Evolutionary conservation across 92 coral and sea anemone species (phyloP).

Genomic region (Epizoanthus scotinus): DNA sequence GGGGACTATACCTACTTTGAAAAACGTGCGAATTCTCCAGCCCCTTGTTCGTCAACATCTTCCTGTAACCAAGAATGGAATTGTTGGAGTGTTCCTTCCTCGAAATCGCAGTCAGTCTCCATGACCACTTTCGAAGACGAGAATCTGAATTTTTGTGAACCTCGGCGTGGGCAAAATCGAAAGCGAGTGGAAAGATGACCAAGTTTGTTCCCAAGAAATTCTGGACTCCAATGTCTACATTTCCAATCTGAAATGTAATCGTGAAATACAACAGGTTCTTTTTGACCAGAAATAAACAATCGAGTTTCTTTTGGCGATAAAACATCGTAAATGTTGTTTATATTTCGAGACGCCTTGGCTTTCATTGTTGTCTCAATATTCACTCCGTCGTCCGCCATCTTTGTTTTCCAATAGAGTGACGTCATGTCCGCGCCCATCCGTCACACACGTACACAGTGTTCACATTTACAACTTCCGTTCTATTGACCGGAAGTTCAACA

Average conservation of each 20-base stretch:
- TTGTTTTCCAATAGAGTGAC: conserved; percentile 19
- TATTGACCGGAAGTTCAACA: conserved; percentile 15
- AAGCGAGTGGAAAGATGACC: conserved; percentile 71
- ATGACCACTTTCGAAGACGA: conserved; percentile 55
- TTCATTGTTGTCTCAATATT: too few relatives aligned
- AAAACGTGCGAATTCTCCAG: conserved; percentile 73
- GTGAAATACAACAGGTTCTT: conserved; percentile 67
- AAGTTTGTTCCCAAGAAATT: conserved; percentile 68
- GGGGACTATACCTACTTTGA: conserved; percentile 52
- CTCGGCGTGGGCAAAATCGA: conserved; percentile 68
- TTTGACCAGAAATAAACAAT: conserved; percentile 27
- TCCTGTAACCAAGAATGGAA: conserved; percentile 82
- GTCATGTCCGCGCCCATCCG: conserved; percentile 30
- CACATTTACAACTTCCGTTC: background rate
- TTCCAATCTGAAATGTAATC: conserved; percentile 70
- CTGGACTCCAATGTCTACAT: conserved; percentile 81
- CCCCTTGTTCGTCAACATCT: conserved; percentile 29
- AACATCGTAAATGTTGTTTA: conserved; percentile 10
- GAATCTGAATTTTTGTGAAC: conserved; percentile 42
- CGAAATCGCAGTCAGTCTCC: conserved; percentile 89
- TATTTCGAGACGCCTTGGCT: background rate
- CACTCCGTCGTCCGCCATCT: conserved; percentile 27
- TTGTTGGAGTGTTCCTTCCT: conserved; percentile 71
- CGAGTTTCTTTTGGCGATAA: conserved; percentile 17
- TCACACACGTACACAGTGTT: too few relatives aligned